A percentile compares a stretch with the other conserved stretches of the same genome.
phyloP scores from a whole-genome alignment of 37 sponge, comb jelly and placozoan genomes.

The Agelas oroides region DNA sequence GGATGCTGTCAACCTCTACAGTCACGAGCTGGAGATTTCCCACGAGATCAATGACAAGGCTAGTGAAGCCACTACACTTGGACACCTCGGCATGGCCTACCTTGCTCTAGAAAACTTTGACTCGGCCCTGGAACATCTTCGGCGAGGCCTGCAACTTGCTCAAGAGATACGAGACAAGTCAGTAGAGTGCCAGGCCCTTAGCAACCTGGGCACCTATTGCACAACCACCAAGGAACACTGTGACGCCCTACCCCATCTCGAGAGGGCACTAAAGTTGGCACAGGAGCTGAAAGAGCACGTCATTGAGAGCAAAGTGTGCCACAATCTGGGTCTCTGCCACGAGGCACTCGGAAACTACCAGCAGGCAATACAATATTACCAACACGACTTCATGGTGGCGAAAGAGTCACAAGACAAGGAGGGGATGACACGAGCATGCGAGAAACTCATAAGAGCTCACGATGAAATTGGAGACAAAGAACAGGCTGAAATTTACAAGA shows the following conservation, averaged over 20 bases:
- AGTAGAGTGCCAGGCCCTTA: conserved; percentile 75
- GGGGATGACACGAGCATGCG: conserved; percentile 85
- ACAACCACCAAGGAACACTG: conserved; percentile 54
- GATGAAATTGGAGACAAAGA: conserved; percentile 78
- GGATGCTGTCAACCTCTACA: conserved; percentile 84
- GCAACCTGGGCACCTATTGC: conserved; percentile 86
- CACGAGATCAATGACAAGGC: conserved; percentile 63
- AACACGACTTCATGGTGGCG: conserved; percentile 84
- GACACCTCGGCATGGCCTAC: conserved; percentile 89
- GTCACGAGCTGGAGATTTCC: conserved; percentile 68
- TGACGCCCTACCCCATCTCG: conserved; percentile 65
- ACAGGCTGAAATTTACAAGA: conserved; percentile 83
- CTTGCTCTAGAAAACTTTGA: conserved; percentile 78
- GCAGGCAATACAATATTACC: conserved; percentile 87
- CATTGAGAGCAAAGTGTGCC: conserved; percentile 81
- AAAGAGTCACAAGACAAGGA: conserved; percentile 88
- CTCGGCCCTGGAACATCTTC: conserved; percentile 70
- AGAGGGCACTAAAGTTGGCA: conserved; percentile 65
- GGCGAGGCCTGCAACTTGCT: conserved; percentile 72
- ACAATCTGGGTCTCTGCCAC: conserved; percentile 84
- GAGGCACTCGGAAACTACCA: conserved; percentile 83
- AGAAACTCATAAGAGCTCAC: conserved; percentile 77
- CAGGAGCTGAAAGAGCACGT: conserved; percentile 70
- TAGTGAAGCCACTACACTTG: conserved; percentile 79
- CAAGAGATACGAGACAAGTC: conserved; percentile 63